Evolutionary conservation across 2,888 invertebrate species (phyloP).

Genomic region (Pyrrhosoma nymphula): DNA sequence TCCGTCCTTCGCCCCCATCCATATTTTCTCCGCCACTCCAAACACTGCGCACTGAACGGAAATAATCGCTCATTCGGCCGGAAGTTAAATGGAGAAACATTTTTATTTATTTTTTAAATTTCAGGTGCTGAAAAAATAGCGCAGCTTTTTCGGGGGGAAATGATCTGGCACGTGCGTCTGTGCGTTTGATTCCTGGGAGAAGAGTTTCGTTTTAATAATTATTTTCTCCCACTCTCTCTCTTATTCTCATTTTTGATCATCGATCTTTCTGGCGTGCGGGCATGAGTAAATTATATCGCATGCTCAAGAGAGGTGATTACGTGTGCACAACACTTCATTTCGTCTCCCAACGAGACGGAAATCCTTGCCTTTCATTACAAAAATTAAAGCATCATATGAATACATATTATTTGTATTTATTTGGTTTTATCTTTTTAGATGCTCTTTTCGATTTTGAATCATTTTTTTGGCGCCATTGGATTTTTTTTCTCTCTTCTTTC

Average conservation of each 20-base stretch:
- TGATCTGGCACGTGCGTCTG: neutral
- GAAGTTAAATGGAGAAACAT: constrained; percentile 38
- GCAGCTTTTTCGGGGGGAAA: neutral
- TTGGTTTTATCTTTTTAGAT: neutral
- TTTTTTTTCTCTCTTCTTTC: neutral
- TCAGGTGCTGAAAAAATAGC: constrained; percentile 52
- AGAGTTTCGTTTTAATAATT: neutral
- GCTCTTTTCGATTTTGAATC: neutral
- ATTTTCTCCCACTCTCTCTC: no score
- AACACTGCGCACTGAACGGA: constrained; percentile 43
- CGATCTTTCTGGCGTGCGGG: neutral
- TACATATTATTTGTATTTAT: neutral
- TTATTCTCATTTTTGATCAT: neutral
- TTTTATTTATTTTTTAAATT: neutral
- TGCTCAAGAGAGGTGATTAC: neutral
- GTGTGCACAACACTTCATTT: neutral
- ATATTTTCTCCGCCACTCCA: constrained; percentile 56
- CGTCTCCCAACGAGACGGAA: neutral
- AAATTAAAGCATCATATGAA: neutral
- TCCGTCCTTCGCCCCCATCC: neutral
- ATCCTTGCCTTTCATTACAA: neutral
- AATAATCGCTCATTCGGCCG: constrained; percentile 50
- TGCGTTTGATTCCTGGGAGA: neutral
- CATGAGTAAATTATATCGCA: neutral
- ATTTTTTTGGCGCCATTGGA: neutral